Evolutionary conservation across 2,888 invertebrate species (phyloP), one percentile per base, ranked within the genome.

Genomic region (Bimastos eiseni): DNA sequence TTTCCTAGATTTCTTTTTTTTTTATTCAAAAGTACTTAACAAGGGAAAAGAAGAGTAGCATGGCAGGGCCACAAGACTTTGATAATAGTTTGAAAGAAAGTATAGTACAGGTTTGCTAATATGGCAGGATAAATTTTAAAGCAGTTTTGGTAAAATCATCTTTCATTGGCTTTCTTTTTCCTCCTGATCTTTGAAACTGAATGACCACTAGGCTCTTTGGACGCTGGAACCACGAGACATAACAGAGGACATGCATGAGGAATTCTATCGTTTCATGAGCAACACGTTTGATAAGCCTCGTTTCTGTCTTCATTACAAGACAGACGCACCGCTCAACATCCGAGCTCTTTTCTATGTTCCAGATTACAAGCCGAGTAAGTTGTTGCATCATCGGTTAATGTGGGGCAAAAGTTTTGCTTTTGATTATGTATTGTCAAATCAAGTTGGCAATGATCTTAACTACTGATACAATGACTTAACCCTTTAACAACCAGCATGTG

Each of bases 271-370:
- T 93, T 99, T 97, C 94, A 97, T 98, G 89, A 94, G 97, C 93
- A 97, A 97, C 93, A 96, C 97, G 70, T 98, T 97, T 93, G 98
- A 98, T 95, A 96, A 97, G 70, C 98, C 99, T 90, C 96, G 98
- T 91, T 99, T 97, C 95, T 97, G 97, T 3, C 96, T 99, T 36
- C 98, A 99, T 95, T 99, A 98, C 95, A 97, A 97, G 94, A 97
- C 98, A 0, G 98, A 98, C 94, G 98, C 97, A 0, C 99, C 99
- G 0, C 95, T 99, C 17, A 98, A 97, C 93, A 97, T 99, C 89
- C 96, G 98, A 91, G 97, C 98, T 0, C 96, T 99, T 83, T 96
- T 99, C 44, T 99, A 99, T 95, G 97, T 99, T 90, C 99, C 99
- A 0, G 98, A 98, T 95, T 97, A 97, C 90, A 98, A 97, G 94